A percentile compares a stretch with the other conserved stretches of the same genome.
Evolutionary conservation across 1,140 invertebrate species (phyloP).

Genomic region (Mya arenaria): DNA sequence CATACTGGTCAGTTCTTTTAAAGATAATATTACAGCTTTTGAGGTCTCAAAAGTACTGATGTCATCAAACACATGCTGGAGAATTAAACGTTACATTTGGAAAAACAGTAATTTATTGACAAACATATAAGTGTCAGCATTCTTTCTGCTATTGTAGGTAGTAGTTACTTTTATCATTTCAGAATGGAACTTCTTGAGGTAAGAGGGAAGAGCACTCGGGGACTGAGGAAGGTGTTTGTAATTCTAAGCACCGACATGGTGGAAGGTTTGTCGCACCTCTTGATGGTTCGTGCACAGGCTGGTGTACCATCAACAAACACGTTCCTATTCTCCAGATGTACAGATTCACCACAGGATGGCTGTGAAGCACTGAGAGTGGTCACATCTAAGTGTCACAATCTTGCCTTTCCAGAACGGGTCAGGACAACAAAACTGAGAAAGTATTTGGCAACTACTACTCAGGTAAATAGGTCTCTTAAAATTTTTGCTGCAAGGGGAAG

Average conservation of each 20-base stretch:
- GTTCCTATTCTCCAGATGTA: background rate
- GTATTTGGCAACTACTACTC: conserved; percentile 49
- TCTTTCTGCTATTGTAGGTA: too few species aligned
- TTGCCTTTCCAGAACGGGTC: conserved; percentile 1
- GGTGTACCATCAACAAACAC: too few species aligned
- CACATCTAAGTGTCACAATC: conserved; percentile 25
- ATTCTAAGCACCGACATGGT: conserved; percentile 36
- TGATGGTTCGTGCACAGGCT: background rate
- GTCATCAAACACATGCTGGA: background rate
- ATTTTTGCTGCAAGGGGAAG: too few species aligned
- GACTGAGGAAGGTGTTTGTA: conserved; percentile 54
- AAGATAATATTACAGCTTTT: background rate
- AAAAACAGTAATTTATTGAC: too few species aligned
- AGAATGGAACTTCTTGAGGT: conserved; percentile 55
- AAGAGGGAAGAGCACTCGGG: conserved; percentile 50
- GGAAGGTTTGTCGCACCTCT: background rate
- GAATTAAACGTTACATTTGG: too few species aligned
- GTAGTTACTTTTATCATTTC: too few species aligned
- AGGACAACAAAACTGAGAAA: conserved; percentile 27
- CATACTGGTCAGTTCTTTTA: background rate
- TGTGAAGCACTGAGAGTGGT: conserved; percentile 19
- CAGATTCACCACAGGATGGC: conserved; percentile 21
- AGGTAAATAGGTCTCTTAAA: too few species aligned
- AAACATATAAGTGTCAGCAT: too few species aligned
- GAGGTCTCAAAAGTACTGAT: background rate